Base-by-base conservation (phyloP, 2,113 vertebrate genomes). In the Actenoides lindsayi region DNA sequence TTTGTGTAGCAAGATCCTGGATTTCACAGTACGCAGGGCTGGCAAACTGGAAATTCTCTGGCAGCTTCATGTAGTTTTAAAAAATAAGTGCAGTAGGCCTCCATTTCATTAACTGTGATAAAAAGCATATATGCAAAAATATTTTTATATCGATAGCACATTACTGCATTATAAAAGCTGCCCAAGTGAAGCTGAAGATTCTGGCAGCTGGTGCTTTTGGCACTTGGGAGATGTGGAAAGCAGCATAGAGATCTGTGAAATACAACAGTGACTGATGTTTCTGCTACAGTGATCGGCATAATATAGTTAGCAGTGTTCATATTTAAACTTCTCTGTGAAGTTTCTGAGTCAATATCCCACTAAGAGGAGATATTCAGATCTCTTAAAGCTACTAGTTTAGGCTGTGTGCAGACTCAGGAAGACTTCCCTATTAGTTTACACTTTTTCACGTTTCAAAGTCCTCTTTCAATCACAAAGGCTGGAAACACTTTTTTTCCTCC, bases 211-310 rank as follows among this genome's bases (percentile, higher is more conserved):
- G 96, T 95, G 94, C 95, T 96, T 97, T 96, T 96, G 96, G 96
- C 96, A 96, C 96, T 96, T 97, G 94, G 96, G 95, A 96, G 96
- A 96, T 96, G 95, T 94, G 89, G 89, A 96, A 96, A 96, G 96
- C 96, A 97, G 96, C 94, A 96, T 97, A 94, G 96, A 95, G 96
- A 97, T 96, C 96, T 96, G 96, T 95, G 96, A 96, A 96, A 96
- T 90, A 95, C 86, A 95, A 95, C 94, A 96, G 94, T 96, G 95
- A 96, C 89, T 94, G 95, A 96, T 96, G 96, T 94, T 96, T 97
- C 96, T 95, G 95, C 96, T 96, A 96, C 96, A 97, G 95, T 96
- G 96, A 96, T 91, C 89, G 93, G 96, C 92, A 92, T 95, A 86
- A 84, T 82, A 94, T 50, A 96, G 91, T 96, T 95, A 97, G 94